These are phyloP conservation scores for Drosophila atripex DNA, from an alignment of 2,888 invertebrate species.

Conservation along the genomic window DNA sequence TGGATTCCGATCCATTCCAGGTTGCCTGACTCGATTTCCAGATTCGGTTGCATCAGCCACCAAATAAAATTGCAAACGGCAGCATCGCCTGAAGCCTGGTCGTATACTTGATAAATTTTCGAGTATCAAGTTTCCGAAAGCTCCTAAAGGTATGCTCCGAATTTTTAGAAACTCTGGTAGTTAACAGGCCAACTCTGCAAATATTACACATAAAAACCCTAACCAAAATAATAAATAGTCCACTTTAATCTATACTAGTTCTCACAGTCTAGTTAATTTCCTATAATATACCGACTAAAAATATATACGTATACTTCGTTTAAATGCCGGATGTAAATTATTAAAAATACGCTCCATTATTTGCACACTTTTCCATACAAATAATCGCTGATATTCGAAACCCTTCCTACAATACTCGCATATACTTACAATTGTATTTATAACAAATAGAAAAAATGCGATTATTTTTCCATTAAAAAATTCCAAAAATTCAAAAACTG, in stretches of 20 bases:
- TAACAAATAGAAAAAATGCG: background rate
- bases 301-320: background rate
- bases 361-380: background rate
- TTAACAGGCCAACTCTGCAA: too few species aligned
- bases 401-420: background rate
- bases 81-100: constrained; percentile 4
- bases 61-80: background rate
- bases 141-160: constrained; percentile 10
- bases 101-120: constrained; percentile 5
- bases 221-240: too few species aligned
- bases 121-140: background rate
- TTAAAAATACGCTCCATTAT: constrained; percentile 6
- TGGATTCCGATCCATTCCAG: constrained; percentile 27
- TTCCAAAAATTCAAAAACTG: constrained; percentile 45
- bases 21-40: constrained; percentile 62
- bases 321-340: constrained; percentile 9
- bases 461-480: constrained; percentile 11
- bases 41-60: constrained; percentile 77
- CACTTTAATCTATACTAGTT: background rate
- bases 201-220: too few species aligned
- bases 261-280: background rate
- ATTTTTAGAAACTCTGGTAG: background rate
- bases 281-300: background rate
- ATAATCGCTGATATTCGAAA: constrained; percentile 16
- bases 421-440: background rate